These are phyloP conservation scores for Procambarus clarkii DNA, from an alignment of 1,140 invertebrate species.

Conservation along the genomic window DNA sequence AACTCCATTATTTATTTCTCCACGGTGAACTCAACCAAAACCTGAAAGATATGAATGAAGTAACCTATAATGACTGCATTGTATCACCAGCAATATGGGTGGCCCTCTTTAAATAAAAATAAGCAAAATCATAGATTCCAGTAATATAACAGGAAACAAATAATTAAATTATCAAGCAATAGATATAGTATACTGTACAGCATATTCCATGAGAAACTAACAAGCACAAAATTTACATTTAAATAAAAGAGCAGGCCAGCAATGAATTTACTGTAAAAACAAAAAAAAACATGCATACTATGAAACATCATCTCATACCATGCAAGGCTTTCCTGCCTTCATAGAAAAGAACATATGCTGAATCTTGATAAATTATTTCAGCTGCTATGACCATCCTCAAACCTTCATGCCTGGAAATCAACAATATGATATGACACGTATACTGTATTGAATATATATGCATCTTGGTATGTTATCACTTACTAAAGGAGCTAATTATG, in stretches of 20 bases:
- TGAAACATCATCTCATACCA: too few species aligned
- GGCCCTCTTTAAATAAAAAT: background rate
- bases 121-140: background rate
- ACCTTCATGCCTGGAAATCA: background rate
- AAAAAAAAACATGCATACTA: too few species aligned
- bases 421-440: background rate
- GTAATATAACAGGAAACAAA: background rate
- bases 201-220: too few species aligned
- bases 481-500: too few species aligned
- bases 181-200: background rate
- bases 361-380: too few species aligned
- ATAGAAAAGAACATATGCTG: too few species aligned
- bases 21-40: slow-evolving; percentile 46
- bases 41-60: slow-evolving; percentile 43
- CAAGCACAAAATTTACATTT: too few species aligned
- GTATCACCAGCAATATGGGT: background rate
- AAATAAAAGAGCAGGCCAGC: too few species aligned
- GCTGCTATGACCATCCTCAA: background rate
- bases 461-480: too few species aligned
- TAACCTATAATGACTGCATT: slow-evolving; percentile 25
- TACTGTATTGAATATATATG: too few species aligned
- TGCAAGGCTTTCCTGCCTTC: too few species aligned
- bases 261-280: too few species aligned
- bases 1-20: slow-evolving; percentile 25
- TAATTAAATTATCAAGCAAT: background rate